Conservation (phyloP, 2,888 invertebrate genomes). For the Cephus pygmeus region DNA sequence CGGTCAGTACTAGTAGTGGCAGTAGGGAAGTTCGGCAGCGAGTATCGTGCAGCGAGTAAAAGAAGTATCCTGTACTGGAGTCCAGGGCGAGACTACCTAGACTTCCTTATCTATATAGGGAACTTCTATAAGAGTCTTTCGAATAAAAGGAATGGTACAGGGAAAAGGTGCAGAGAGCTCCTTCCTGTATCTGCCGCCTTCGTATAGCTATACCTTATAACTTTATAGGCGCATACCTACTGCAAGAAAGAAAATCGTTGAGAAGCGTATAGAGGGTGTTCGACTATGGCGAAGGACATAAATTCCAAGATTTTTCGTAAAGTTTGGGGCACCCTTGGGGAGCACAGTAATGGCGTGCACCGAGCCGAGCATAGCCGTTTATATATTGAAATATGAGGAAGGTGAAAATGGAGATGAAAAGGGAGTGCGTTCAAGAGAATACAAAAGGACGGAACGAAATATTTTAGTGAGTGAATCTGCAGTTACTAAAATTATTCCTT, state of each 20-base stretch:
- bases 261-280: constrained; percentile 20
- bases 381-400: constrained; percentile 53
- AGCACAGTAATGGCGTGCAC: constrained; percentile 58
- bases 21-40: too few relatives aligned
- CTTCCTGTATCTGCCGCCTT: too few relatives aligned
- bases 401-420: constrained; percentile 4
- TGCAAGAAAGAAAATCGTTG: constrained; percentile 17
- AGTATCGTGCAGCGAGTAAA: too few relatives aligned
- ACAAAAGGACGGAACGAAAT: too few relatives aligned
- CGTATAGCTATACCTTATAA: background rate
- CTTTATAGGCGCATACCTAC: constrained; percentile 11
- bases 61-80: too few relatives aligned
- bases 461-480: too few relatives aligned
- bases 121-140: background rate
- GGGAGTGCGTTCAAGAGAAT: too few relatives aligned
- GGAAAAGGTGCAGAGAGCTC: constrained; percentile 9
- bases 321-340: constrained; percentile 54
- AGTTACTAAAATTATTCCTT: too few relatives aligned
- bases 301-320: constrained; percentile 57
- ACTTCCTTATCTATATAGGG: too few relatives aligned
- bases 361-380: constrained; percentile 52
- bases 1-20: too few relatives aligned
- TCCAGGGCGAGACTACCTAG: too few relatives aligned
- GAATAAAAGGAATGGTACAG: constrained; percentile 26
- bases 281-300: constrained; percentile 29